Evolutionary conservation across 2,113 vertebrate species (phyloP).

Genomic region (Condylura cristata): DNA sequence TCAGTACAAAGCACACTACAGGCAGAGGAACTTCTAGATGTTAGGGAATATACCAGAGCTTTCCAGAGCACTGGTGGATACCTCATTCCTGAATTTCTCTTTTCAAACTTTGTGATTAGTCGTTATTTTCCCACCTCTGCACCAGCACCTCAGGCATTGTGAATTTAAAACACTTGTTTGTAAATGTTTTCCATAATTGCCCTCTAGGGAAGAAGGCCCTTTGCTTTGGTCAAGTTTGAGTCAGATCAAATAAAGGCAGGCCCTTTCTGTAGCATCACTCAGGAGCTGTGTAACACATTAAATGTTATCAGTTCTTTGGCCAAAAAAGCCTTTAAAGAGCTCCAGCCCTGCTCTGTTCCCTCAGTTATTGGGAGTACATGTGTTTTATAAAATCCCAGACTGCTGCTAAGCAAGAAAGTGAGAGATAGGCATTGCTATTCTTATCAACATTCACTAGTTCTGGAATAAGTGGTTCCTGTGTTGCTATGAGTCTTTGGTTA

Average conservation of each 20-base stretch:
- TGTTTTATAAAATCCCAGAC: not conserved
- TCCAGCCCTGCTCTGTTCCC: not conserved
- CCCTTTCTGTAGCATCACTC: not conserved
- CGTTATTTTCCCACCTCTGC: not conserved
- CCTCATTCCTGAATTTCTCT: not conserved
- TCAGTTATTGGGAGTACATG: not conserved
- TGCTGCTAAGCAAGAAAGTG: not conserved
- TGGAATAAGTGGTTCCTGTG: not conserved
- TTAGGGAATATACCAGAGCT: not conserved
- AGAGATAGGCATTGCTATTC: not conserved
- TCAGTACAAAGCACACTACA: not conserved
- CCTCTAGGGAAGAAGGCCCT: not conserved
- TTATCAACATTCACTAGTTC: not conserved
- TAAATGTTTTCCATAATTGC: slow-evolving; percentile 9
- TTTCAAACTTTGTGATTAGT: not conserved
- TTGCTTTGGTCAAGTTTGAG: not conserved
- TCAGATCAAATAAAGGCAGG: not conserved
- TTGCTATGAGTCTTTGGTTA: not conserved
- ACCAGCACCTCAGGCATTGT: not conserved
- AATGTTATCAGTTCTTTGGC: not conserved
- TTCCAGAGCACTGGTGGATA: not conserved
- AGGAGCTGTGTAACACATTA: not conserved
- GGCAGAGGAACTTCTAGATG: not conserved
- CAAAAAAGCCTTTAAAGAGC: not conserved
- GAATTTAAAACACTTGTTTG: not conserved